A percentile compares a stretch with the other conserved stretches of the same genome.
Evolutionary conservation across 1,140 invertebrate genomes (phyloP).

Genomic region (Temnothorax nylanderi): DNA sequence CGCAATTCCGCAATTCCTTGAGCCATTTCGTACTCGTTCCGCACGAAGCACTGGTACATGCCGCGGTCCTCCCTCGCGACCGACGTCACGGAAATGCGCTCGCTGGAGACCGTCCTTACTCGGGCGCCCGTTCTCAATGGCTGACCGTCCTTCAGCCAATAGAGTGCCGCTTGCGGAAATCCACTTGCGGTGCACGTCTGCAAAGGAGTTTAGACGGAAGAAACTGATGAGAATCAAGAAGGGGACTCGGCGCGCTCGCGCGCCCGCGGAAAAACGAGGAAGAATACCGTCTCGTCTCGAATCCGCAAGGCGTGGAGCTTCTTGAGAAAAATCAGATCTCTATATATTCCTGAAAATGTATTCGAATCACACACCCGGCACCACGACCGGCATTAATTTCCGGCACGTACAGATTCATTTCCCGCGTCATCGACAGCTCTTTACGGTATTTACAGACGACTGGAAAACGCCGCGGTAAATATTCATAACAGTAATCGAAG

Average conservation of each 20-base stretch:
- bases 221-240: conserved; percentile 67
- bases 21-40: conserved; percentile 89
- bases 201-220: conserved; percentile 72
- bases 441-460: conserved; percentile 8
- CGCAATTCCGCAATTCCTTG: conserved; percentile 91
- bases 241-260: neutral
- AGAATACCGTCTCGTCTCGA: neutral
- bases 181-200: conserved; percentile 84
- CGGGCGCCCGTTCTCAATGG: conserved; percentile 87
- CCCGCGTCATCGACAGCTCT: conserved; percentile 51
- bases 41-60: conserved; percentile 94
- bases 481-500: conserved; percentile 47
- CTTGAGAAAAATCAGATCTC: conserved; percentile 47
- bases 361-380: neutral
- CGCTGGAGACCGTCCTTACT: conserved; percentile 85
- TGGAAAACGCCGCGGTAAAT: conserved; percentile 44
- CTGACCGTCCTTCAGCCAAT: conserved; percentile 88
- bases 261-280: neutral
- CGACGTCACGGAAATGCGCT: conserved; percentile 88
- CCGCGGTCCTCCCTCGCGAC: conserved; percentile 91
- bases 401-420: conserved; percentile 55
- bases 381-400: conserved; percentile 44
- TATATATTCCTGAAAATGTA: conserved; percentile 41
- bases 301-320: neutral
- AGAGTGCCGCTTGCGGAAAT: conserved; percentile 84